Percentiles rank a stretch among this genome's conserved stretches.
Evolutionary conservation across 2,797 vertebrate genomes (phyloP).

Genomic region (Gouania willdenowi): DNA sequence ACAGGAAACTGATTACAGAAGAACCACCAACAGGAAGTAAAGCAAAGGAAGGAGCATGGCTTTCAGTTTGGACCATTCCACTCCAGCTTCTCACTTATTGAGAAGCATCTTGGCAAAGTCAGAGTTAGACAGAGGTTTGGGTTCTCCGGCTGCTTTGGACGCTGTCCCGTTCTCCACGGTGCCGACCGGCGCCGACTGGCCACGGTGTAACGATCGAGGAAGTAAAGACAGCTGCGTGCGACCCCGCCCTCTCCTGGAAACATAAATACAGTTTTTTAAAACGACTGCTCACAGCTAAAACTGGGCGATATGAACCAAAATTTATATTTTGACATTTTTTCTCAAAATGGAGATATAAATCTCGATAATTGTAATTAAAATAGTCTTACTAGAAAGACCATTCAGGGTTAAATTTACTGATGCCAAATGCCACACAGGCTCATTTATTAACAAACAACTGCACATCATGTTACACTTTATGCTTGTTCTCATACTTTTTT

Average conservation of each 20-base stretch:
- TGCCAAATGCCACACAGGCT: too few relatives aligned
- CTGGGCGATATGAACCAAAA: too few relatives aligned
- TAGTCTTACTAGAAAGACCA: too few relatives aligned
- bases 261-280: too few relatives aligned
- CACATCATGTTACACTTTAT: too few relatives aligned
- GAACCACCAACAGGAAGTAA: constrained; percentile 31
- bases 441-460: too few relatives aligned
- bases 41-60: constrained; percentile 83
- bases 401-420: too few relatives aligned
- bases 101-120: constrained; percentile 95
- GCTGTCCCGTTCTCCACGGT: constrained; percentile 87
- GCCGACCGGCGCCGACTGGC: constrained; percentile 49
- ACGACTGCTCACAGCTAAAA: too few relatives aligned
- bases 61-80: constrained; percentile 72
- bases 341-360: too few relatives aligned
- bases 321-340: too few relatives aligned
- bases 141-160: constrained; percentile 45
- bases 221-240: constrained; percentile 90
- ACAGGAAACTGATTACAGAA: constrained; percentile 44
- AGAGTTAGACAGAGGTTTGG: constrained; percentile 90
- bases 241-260: constrained; percentile 85
- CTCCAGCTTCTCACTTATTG: constrained; percentile 80
- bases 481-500: too few relatives aligned
- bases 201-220: constrained; percentile 87
- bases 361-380: too few relatives aligned